Evolutionary conservation across 2,797 vertebrate species (phyloP), one percentile per base, ranked within the genome.

Genomic region (Pseudopleuronectes americanus): DNA sequence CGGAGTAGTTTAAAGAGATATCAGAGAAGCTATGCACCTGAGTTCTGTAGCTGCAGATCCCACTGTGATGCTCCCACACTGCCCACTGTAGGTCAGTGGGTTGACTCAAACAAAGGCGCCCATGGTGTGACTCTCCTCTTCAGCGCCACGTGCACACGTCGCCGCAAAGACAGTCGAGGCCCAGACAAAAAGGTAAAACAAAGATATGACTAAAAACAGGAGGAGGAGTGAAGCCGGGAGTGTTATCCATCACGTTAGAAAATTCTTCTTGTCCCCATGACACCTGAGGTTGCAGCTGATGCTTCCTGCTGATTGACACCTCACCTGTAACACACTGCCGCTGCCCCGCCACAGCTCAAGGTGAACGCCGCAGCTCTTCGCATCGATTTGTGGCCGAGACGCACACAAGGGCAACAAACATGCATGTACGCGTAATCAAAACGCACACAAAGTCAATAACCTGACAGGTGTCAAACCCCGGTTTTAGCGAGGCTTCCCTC

Each of bases 401-500:
- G 6, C 60, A 38, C 36, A 41, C 19, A 5, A 1, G 51, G 33
- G 41, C 19, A 31, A 38, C 33, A 41, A 6, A 16, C 56, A 22
- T 12, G 14, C 33, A 5, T 6, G 64, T 41, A 61, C 1, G 6
- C 47, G 23, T 33, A 71, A 71, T 78, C 80, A 76, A 74, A 68
- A 68, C 74, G 56, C 56, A 43, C 17, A 31, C 36, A 57, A 47
- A 71, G 67, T 76, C 71, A 71, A 79, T 74, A 61, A 71, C 76
- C 68, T 84, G 79, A 78, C 84, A 80, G 80, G 76, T 88, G 77
- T 81, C 81, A 71, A 78, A 53, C 16, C 16, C 38, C 38, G 17
- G 70, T 68, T 74, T 79, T 43, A 59, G 73, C 57, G 49, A 53
- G 10, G 57, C 26, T 58, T 58, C 23, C 23, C 36, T 47, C 49